Evolutionary conservation across 2,888 invertebrate genomes (phyloP).

Genomic region (Agrochola lychnidis): DNA sequence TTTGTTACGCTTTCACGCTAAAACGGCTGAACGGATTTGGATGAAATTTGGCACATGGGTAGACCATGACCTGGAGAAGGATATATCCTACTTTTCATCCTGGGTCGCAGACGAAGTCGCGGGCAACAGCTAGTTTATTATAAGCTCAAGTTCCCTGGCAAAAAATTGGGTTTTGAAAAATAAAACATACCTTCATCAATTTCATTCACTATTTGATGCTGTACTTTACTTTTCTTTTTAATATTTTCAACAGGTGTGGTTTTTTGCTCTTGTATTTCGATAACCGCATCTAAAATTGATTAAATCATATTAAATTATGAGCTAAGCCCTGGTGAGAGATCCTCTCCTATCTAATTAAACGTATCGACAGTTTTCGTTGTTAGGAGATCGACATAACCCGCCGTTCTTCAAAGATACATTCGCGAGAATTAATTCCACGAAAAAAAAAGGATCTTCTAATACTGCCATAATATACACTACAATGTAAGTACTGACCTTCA

Average conservation of each 20-base stretch:
- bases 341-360: too few species aligned
- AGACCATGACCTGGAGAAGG: too few species aligned
- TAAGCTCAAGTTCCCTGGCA: neutral
- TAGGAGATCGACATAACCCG: too few species aligned
- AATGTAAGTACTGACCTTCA: constrained; percentile 48
- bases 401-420: neutral
- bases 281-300: constrained; percentile 29
- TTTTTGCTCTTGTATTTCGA: constrained; percentile 29
- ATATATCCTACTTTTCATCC: too few species aligned
- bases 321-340: neutral
- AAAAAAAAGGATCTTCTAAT: neutral
- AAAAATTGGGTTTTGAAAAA: neutral
- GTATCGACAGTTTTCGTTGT: neutral
- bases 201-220: constrained; percentile 15
- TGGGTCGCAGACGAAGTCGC: too few species aligned
- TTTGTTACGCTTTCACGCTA: too few species aligned
- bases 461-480: neutral
- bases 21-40: too few species aligned
- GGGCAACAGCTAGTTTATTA: neutral
- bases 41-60: too few species aligned
- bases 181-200: constrained; percentile 39
- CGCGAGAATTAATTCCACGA: neutral
- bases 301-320: constrained; percentile 8
- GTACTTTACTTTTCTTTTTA: constrained; percentile 49
- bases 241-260: constrained; percentile 18